Percentiles rank a stretch among this genome's conserved stretches.
These are phyloP conservation scores for Myripristis jacobus DNA, from an alignment of 2,797 vertebrate species.

Conservation along the genomic window DNA sequence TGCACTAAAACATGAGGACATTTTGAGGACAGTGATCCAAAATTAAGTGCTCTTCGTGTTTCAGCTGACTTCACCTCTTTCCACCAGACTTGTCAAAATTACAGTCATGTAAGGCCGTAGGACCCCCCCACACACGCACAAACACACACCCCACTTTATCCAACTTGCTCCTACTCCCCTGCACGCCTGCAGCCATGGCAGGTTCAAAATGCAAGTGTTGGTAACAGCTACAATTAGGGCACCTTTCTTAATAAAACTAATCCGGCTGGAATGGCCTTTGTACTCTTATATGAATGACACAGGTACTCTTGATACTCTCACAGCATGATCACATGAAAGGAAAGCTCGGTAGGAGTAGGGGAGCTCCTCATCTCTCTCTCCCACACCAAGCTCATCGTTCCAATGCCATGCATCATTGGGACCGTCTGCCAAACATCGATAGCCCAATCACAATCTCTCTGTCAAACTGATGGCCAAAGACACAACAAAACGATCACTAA, in stretches of 20 bases:
- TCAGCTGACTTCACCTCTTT: constrained; percentile 52
- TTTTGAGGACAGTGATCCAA: constrained; percentile 57
- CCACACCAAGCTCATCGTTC: constrained; percentile 7
- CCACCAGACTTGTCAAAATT: too few species aligned
- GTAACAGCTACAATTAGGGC: constrained; percentile 26
- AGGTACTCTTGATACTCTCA: background rate
- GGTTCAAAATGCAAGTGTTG: background rate
- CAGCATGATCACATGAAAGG: background rate
- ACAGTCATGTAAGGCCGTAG: too few species aligned
- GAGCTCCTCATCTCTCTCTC: background rate
- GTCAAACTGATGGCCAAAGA: constrained; percentile 40
- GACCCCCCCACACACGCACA: too few species aligned
- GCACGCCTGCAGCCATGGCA: constrained; percentile 26
- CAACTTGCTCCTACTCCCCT: too few species aligned
- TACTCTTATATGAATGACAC: background rate
- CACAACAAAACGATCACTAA: constrained; percentile 62
- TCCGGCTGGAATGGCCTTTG: background rate
- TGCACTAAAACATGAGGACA: constrained; percentile 34
- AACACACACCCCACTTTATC: too few species aligned
- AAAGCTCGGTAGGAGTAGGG: background rate
- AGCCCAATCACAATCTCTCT: constrained; percentile 32
- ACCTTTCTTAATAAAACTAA: background rate
- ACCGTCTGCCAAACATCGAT: constrained; percentile 20
- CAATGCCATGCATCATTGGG: constrained; percentile 25
- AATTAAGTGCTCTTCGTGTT: constrained; percentile 53